phyloP scores from a whole-genome alignment of 2,888 invertebrate species.

The Stramonita haemastoma region DNA sequence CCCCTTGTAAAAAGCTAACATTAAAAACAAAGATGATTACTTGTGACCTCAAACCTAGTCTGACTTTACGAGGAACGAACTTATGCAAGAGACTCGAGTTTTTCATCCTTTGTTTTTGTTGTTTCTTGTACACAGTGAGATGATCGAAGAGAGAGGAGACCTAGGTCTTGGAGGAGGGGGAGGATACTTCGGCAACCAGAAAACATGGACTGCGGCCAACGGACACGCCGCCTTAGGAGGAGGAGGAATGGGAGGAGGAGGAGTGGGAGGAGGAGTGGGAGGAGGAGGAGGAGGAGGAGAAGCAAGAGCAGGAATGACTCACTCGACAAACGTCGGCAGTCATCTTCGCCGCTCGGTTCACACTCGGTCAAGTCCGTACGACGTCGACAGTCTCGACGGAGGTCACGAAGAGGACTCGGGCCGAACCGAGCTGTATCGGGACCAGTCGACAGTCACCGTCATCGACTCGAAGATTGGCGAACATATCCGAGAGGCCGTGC shows the following conservation, averaged over 20 bases:
- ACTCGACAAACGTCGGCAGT: conserved; percentile 10
- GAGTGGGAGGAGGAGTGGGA: no score
- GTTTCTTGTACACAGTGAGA: not conserved
- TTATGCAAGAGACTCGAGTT: no score
- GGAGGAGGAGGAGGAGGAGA: not conserved
- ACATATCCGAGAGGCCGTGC: conserved; percentile 30
- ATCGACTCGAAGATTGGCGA: not conserved
- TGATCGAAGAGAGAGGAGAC: conserved; percentile 31
- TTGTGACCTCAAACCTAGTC: no score
- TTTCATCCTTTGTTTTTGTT: no score
- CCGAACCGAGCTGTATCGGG: not conserved
- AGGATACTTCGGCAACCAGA: conserved; percentile 16
- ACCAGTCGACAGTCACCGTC: conserved; percentile 9
- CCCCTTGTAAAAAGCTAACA: no score
- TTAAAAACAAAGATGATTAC: no score
- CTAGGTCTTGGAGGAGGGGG: not conserved
- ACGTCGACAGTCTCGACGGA: conserved; percentile 46
- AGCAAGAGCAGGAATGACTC: not conserved
- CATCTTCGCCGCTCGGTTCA: conserved; percentile 4
- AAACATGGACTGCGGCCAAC: not conserved
- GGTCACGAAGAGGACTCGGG: not conserved
- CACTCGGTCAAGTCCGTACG: not conserved
- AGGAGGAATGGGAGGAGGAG: no score
- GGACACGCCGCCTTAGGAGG: not conserved
- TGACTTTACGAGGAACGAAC: no score